Evolutionary conservation across 1,140 invertebrate species (phyloP), one percentile per base, ranked within the genome.

Genomic region (Colletes gigas): DNA sequence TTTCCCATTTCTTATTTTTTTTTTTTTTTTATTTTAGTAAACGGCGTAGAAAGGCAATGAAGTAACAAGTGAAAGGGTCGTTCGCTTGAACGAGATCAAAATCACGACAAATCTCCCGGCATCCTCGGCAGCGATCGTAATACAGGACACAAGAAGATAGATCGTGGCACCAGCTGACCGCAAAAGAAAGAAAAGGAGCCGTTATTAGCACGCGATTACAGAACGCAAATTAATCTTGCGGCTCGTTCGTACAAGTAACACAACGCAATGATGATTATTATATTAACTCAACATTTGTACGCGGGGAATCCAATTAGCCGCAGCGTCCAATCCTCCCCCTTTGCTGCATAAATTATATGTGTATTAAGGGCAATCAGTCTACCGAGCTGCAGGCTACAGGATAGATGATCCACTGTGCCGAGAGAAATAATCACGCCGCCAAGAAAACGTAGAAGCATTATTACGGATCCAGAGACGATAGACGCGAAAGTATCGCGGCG

Each of bases 341-440:
- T 14, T 17, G 17, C 19, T 47, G 21, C 75, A 85, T 84, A 74
- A 87, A 88, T 89, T 89, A 88, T 87, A 89, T 82, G 72, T 82
- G 83, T 89, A 89, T 89, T 89, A 89, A 83, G 84, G 84, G 82
- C 86, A 89, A 87, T 89, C 86, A 84, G 76, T 19, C 66, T 63
- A 71, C 47, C 57, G 30, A 68, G 70, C 72, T 60, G 75, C 59
- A 12, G 7, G 63, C 55, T 52, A 47, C 21, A 76, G 72, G 70
- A 73, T 77, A 63, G 68, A 80, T 54, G 78, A 81, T 77, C 57
- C 52, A 55, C 47, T 14, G 47, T 41, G 59, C 15, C 30, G 21
- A 60, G 14, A 21, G 55, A 50, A 73, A 78, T 81, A 55, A 70
- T 84, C 57, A 39, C 30, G 12, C 21, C 17, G 5, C 30, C 21